Base-by-base conservation (phyloP, 2,888 invertebrate species). In the Dioctria rufipes region DNA sequence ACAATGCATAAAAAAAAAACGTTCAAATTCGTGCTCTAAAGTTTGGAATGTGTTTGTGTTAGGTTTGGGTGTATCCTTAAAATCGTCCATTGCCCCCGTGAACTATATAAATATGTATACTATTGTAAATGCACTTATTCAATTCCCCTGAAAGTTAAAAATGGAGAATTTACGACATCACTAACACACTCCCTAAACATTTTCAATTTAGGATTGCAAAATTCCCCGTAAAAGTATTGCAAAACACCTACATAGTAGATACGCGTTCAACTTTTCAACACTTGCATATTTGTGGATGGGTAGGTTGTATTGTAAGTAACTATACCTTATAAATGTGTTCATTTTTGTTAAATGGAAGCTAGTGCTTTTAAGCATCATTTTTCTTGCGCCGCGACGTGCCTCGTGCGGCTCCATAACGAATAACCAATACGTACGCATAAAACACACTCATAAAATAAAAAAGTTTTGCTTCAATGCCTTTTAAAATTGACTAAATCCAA, bases 71-170 rank as follows among this genome's bases (percentile, higher is more conserved):
- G 63, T 63, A 77, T 46, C 77, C 77, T 77, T 77, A 77, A 77
- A 77, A 77, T 63, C 77, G 77, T 60, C 63, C 77, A 61, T 77
- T 77, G 77, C 77, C 77, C 77, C 39, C 49, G 37, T 77, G 61
- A 63, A 77, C 77, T 63, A 63, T 63, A 46, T 25, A 25, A 25
- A 0, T 25, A n/a, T 25, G 25, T 25, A 25, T 25, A 25, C 25
- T 25, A 25, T 61, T 63, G 46, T 63, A 77, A 77, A 77, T 77
- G 77, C 77, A 77, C 63, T 77, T 73, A 49, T 37, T 54, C n/a
- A n/a, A 4, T 73, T 73, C 73, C 73, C 73, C 73, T 73, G 69
- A 69, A 69, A 69, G 69, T 51, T 69, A 69, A 39, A 51, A 39
- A 39, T 39, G 69, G 69, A 51, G 51, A 69, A 69, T 5, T 65